Evolutionary conservation across 2,113 vertebrate genomes (phyloP).

Genomic region (Apteryx owenii): DNA sequence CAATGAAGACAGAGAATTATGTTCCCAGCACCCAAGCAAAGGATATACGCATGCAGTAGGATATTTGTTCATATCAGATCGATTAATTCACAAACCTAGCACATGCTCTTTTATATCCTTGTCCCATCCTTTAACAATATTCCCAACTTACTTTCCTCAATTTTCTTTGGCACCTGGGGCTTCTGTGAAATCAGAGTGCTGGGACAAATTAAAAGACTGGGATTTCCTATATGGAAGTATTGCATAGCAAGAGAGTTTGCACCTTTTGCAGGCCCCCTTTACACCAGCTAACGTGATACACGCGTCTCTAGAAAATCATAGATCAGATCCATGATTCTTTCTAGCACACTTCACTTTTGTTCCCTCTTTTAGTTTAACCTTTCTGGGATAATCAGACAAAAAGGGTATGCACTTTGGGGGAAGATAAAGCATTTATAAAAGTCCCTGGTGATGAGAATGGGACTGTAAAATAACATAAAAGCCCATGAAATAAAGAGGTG

Average conservation of each 20-base stretch:
- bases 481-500: background rate
- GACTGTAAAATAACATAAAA: background rate
- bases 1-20: background rate
- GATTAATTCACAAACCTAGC: background rate
- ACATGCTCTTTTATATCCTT: background rate
- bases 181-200: background rate
- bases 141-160: background rate
- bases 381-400: background rate
- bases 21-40: background rate
- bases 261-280: background rate
- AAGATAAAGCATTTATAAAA: background rate
- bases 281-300: background rate
- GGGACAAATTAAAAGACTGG: background rate
- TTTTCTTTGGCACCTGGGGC: background rate
- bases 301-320: background rate
- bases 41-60: rapidly evolving
- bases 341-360: background rate
- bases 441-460: background rate
- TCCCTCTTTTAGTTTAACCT: background rate
- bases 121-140: background rate
- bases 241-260: background rate
- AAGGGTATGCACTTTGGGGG: background rate
- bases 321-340: background rate
- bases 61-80: background rate
- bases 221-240: background rate